Percentiles rank a stretch among this genome's conserved stretches.
phyloP scores from a whole-genome alignment of 35 echinoderm and acorn worm genomes.

The Heliocidaris tuberculata region DNA sequence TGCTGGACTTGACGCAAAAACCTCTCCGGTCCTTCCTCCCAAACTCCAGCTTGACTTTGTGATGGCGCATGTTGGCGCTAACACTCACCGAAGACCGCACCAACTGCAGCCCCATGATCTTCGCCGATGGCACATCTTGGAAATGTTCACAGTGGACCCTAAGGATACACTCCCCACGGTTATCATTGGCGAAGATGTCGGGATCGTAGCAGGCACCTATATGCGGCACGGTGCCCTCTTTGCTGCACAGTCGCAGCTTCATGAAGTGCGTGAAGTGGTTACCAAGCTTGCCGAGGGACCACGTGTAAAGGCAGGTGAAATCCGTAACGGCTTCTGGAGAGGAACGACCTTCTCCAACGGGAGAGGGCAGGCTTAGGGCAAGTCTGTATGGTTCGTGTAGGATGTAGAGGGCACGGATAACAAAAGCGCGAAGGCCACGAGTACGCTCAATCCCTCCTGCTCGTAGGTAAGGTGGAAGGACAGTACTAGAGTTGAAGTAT shows the following conservation, averaged over 20 bases:
- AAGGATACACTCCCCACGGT: constrained; percentile 1
- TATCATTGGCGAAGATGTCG: constrained; percentile 5
- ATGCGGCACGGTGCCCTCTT: neutral
- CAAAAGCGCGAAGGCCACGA: constrained; percentile 28
- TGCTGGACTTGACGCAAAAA: neutral
- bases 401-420: constrained; percentile 42
- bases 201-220: neutral
- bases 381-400: constrained; percentile 18
- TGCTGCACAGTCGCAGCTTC: constrained; percentile 31
- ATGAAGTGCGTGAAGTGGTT: constrained; percentile 42
- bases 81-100: constrained; percentile 24
- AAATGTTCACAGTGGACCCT: constrained; percentile 32
- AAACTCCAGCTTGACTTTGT: constrained; percentile 39
- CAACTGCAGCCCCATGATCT: constrained; percentile 53
- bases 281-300: constrained; percentile 38
- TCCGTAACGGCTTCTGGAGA: constrained; percentile 17
- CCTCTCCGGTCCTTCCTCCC: neutral
- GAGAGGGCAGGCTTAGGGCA: neutral
- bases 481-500: neutral
- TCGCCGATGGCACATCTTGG: constrained; percentile 34
- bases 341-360: constrained; percentile 25
- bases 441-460: neutral
- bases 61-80: constrained; percentile 39
- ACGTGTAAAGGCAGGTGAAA: constrained; percentile 53
- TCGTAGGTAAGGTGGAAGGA: constrained; percentile 31